Evolutionary conservation across 2,113 vertebrate species (phyloP).

Genomic region (Pantherophis guttatus): DNA sequence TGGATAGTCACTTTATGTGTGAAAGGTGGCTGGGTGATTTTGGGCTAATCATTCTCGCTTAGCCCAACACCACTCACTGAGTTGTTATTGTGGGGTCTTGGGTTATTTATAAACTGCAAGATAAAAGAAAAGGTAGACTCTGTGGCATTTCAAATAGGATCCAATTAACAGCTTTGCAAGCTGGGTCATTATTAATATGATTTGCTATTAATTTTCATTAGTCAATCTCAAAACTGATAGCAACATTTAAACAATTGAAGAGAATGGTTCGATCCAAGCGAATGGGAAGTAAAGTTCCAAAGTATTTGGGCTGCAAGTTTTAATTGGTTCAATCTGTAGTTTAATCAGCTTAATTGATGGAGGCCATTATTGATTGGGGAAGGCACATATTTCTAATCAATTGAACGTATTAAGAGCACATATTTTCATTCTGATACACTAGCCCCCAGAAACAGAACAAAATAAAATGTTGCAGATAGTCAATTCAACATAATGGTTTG

Average conservation of each 20-base stretch:
- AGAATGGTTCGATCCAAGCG: neutral
- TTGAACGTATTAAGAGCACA: neutral
- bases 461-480: neutral
- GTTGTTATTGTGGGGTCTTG: neutral
- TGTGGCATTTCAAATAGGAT: conserved; percentile 33
- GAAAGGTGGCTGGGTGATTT: too few species aligned
- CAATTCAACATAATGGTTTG: neutral
- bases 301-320: neutral
- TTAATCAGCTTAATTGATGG: neutral
- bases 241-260: neutral
- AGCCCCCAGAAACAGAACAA: neutral
- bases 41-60: too few species aligned
- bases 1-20: neutral
- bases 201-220: conserved; percentile 23
- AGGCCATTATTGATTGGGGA: neutral
- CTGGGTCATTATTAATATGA: conserved; percentile 7
- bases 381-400: neutral
- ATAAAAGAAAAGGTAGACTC: conserved; percentile 10
- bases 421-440: neutral
- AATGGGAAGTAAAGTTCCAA: neutral
- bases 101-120: conserved; percentile 20
- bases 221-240: conserved; percentile 21
- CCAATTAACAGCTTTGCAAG: conserved; percentile 41
- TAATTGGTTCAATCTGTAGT: neutral
- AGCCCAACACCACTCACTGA: too few species aligned